Percentiles rank a stretch among this genome's conserved stretches.
These are phyloP conservation scores for Pachycephala philippinensis DNA, from an alignment of 2,113 vertebrate species.

Conservation along the genomic window DNA sequence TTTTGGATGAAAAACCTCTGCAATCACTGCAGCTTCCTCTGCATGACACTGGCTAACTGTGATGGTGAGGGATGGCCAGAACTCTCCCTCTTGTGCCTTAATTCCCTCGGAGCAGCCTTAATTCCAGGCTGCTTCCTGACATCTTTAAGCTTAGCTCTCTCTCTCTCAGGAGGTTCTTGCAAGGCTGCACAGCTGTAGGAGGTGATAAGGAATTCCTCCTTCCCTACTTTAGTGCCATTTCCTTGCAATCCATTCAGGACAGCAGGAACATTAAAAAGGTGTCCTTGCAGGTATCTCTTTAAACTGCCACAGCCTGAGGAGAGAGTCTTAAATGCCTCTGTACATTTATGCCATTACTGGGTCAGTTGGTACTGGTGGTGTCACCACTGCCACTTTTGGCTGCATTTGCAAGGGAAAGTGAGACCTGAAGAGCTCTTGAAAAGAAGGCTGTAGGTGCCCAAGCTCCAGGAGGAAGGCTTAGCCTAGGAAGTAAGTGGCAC, in stretches of 20 bases:
- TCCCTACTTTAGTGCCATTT: not conserved
- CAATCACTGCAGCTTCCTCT: not conserved
- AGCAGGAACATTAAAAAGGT: not conserved
- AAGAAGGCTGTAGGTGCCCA: not conserved
- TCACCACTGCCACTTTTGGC: not conserved
- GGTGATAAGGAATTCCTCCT: not conserved
- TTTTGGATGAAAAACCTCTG: not conserved
- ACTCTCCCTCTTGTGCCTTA: not conserved
- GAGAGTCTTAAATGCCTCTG: not conserved
- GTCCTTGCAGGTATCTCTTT: not conserved
- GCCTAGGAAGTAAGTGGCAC: not conserved
- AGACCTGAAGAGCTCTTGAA: not conserved
- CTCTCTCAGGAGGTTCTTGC: fast-evolving
- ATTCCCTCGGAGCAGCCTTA: not conserved
- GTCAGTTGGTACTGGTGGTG: not conserved
- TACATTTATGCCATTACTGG: not conserved
- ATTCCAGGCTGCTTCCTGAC: not conserved
- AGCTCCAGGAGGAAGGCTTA: not conserved
- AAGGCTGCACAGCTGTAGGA: not conserved
- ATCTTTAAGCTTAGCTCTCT: not conserved
- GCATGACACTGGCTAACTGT: not conserved
- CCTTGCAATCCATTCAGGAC: not conserved
- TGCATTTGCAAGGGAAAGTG: not conserved
- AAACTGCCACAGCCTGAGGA: not conserved
- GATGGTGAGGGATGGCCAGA: not conserved